Conservation (phyloP, 1,140 invertebrate species). For the Ooceraea biroi region DNA sequence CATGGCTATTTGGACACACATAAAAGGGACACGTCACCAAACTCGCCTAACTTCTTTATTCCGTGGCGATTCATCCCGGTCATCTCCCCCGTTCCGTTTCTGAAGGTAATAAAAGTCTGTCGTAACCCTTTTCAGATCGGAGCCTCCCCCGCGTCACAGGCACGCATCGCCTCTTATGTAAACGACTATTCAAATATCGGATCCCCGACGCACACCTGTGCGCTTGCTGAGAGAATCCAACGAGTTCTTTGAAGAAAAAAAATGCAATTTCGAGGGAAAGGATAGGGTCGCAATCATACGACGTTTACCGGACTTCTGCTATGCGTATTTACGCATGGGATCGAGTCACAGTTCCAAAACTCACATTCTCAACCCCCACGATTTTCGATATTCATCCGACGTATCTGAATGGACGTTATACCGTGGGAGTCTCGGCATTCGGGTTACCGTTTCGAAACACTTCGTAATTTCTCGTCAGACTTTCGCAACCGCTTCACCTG, state of each 20-base stretch:
- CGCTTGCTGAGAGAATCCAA: constrained; percentile 39
- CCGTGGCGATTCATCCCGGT: constrained; percentile 65
- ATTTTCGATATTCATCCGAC: constrained; percentile 8
- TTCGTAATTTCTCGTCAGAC: constrained; percentile 60
- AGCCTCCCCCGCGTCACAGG: constrained; percentile 34
- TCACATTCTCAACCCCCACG: not conserved
- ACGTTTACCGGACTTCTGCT: constrained; percentile 22
- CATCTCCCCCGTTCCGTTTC: not conserved
- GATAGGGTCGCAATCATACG: constrained; percentile 46
- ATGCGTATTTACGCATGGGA: constrained; percentile 63
- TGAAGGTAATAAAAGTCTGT: constrained; percentile 48
- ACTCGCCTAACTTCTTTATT: constrained; percentile 52
- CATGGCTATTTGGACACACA: constrained; percentile 43
- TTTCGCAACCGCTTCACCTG: constrained; percentile 74
- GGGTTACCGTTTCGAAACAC: constrained; percentile 50
- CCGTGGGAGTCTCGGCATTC: constrained; percentile 67
- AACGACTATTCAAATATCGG: constrained; percentile 76
- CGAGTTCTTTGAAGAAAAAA: constrained; percentile 55
- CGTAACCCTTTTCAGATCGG: constrained; percentile 74
- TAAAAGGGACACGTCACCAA: constrained; percentile 30
- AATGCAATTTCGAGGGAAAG: constrained; percentile 58
- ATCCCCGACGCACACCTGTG: constrained; percentile 62
- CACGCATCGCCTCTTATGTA: constrained; percentile 74
- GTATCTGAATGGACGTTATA: constrained; percentile 65
- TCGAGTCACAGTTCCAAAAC: constrained; percentile 54